A percentile compares a stretch with the other conserved stretches of the same genome.
These are phyloP conservation scores for Frieseomelitta varia DNA, from an alignment of 1,140 invertebrate genomes.

Conservation along the genomic window DNA sequence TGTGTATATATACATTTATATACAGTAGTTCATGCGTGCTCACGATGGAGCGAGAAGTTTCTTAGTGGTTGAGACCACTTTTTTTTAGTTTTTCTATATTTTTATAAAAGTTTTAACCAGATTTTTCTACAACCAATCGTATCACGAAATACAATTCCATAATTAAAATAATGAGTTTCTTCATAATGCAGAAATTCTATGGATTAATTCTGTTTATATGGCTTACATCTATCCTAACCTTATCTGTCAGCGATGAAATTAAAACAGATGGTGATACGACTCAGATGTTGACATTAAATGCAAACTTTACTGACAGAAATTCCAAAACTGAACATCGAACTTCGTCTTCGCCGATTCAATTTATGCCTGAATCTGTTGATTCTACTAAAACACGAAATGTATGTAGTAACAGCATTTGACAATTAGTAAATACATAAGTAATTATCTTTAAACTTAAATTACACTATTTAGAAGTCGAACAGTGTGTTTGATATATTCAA, in stretches of 20 bases:
- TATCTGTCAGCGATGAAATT: slow-evolving; percentile 46
- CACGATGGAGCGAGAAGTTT: slow-evolving; percentile 53
- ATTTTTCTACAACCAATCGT: not conserved
- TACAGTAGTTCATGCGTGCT: slow-evolving; percentile 50
- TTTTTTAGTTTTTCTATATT: slow-evolving; percentile 65
- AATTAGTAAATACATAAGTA: not conserved
- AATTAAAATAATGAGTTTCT: slow-evolving; percentile 9
- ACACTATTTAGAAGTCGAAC: not conserved
- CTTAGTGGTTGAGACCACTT: slow-evolving; percentile 57
- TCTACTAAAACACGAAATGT: slow-evolving; percentile 13
- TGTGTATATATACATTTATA: not conserved
- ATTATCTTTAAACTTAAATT: not conserved
- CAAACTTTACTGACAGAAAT: not conserved
- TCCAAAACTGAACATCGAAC: not conserved
- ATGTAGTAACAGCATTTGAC: slow-evolving; percentile 8
- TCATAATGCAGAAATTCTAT: slow-evolving; percentile 41
- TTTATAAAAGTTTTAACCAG: slow-evolving; percentile 55
- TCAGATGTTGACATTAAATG: not conserved
- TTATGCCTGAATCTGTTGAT: not conserved
- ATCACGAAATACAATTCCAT: not conserved
- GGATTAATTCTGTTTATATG: slow-evolving; percentile 49
- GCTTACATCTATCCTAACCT: slow-evolving; percentile 63
- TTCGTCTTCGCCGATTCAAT: not conserved
- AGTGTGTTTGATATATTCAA: not conserved
- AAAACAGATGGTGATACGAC: slow-evolving; percentile 38